phyloP scores from a whole-genome alignment of 2,797 vertebrate species.

The Smutsia temminckii region DNA sequence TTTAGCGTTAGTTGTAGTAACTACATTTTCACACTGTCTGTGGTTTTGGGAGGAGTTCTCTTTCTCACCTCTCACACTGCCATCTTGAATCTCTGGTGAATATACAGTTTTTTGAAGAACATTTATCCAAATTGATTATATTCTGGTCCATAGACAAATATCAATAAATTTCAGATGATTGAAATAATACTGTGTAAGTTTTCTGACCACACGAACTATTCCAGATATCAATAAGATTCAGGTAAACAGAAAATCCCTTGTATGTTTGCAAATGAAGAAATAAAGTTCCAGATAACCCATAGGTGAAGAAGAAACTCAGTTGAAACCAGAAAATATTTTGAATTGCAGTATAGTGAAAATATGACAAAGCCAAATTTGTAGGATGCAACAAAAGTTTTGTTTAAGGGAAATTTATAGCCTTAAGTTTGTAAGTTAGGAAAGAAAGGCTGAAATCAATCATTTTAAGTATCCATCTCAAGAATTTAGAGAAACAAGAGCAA shows the following conservation, averaged over 20 bases:
- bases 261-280: background rate
- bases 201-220: background rate
- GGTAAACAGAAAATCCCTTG: background rate
- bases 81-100: too few species aligned
- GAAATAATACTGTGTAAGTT: background rate
- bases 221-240: background rate
- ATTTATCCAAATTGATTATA: background rate
- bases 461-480: background rate
- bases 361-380: background rate
- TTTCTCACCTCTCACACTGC: too few species aligned
- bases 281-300: background rate
- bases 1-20: too few species aligned
- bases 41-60: too few species aligned
- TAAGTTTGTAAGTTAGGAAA: conserved; percentile 9
- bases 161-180: background rate
- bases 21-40: too few species aligned
- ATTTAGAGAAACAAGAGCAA: background rate
- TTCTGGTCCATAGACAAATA: background rate
- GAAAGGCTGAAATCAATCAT: background rate
- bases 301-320: background rate
- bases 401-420: background rate
- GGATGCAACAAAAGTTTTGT: background rate
- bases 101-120: background rate
- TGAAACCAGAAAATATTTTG: background rate
- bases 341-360: background rate